A percentile compares a stretch with the other conserved stretches of the same genome.
These are phyloP conservation scores for Probosciger aterrimus DNA, from an alignment of 2,113 vertebrate genomes.

Conservation along the genomic window DNA sequence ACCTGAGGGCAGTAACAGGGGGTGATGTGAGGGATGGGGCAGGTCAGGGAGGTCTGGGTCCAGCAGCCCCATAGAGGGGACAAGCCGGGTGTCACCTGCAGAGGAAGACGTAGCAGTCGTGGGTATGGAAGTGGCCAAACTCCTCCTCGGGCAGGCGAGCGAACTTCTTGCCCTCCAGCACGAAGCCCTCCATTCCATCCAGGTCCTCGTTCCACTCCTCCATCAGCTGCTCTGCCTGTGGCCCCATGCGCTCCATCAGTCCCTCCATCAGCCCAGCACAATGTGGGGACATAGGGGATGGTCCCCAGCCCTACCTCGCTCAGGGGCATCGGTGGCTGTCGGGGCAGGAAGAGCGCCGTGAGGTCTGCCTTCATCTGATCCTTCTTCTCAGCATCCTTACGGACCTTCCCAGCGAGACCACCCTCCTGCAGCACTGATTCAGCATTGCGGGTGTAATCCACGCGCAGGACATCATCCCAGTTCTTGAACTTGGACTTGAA, in stretches of 20 bases:
- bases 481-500: conserved; percentile 99
- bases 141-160: conserved; percentile 94
- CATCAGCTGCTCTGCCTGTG: conserved; percentile 92
- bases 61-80: not conserved
- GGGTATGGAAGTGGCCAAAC: conserved; percentile 94
- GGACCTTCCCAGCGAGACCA: conserved; percentile 87
- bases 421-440: conserved; percentile 82
- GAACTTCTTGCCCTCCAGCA: conserved; percentile 96
- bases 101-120: conserved; percentile 97
- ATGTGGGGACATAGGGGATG: rapidly evolving
- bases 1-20: conserved; percentile 71
- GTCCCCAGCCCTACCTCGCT: conserved; percentile 77
- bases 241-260: rapidly evolving
- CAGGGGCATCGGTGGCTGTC: conserved; percentile 90
- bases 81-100: conserved; percentile 80
- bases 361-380: conserved; percentile 98
- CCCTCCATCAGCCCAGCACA: rapidly evolving
- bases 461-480: conserved; percentile 94
- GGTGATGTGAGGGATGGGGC: not conserved
- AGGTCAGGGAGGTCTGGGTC: not conserved
- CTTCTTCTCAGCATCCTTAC: conserved; percentile 88
- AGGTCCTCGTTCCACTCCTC: conserved; percentile 98
- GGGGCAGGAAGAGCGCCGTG: conserved; percentile 91
- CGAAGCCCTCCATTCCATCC: conserved; percentile 98
- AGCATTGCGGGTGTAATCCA: conserved; percentile 94